Evolutionary conservation across 2,888 invertebrate species (phyloP), one percentile per base, ranked within the genome.

Genomic region (Sepiola atlantica): DNA sequence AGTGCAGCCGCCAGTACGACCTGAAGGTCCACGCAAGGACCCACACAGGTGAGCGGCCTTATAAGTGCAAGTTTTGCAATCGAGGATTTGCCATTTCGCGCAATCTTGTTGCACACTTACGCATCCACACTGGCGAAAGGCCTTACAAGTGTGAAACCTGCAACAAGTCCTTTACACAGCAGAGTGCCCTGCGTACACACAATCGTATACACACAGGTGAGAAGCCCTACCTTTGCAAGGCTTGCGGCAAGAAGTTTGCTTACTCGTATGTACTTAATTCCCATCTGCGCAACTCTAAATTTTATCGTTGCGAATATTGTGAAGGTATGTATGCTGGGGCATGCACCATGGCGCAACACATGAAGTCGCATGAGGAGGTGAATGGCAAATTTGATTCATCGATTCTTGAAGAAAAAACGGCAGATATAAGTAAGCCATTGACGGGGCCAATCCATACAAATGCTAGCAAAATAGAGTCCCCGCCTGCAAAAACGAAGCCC

Each of bases 161-260:
- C 91, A 91, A 20, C 35, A 91, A 91, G 21, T 91, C 91, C 21
- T 91, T 91, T 8, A 91, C 91, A 24, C 91, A 91, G 28, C 91
- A 91, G 54, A 91, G 91, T 91, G 91, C 91, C 21, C 91, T 91
- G 35, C 91, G 91, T 12, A 91, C 91, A 35, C 91, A 91, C 91
- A 91, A 35, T 35, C 91, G 91, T 28, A 91, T 91, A 45, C 91
- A 91, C 91, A 91, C 91, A 18, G 91, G 91, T 35, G 91, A 91
- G 20, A 91, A 91, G 12, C 91, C 91, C 24, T 91, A 91, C 28
- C 45, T 91, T 35, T 91, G 91, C 54, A 91, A 91, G 35, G 54
- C 45, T 54, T 91, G 91, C 35, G 91, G 91, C 35, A 91, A 45
- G 28, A n/a, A 21, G 12, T 91, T 91, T 20, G 21, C 91, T 91